Percentiles rank a stretch among this genome's conserved stretches.
Conservation (phyloP, 2,113 vertebrate genomes). For the Quiscalus mexicanus region DNA sequence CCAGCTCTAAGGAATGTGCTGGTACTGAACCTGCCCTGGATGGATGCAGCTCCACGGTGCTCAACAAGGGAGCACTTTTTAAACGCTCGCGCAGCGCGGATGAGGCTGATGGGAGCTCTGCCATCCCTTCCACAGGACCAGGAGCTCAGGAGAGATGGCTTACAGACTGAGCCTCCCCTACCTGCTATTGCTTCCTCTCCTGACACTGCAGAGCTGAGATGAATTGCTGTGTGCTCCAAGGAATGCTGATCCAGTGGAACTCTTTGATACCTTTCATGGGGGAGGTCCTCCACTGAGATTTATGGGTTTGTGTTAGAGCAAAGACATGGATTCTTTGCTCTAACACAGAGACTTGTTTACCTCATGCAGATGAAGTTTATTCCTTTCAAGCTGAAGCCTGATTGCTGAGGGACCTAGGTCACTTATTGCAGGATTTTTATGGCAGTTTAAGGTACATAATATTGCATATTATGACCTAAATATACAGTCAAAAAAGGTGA, state of each 20-base stretch:
- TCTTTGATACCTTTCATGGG: no score
- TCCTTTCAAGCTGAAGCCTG: neutral
- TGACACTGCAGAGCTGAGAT: neutral
- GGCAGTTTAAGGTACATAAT: neutral
- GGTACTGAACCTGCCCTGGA: neutral
- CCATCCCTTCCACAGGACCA: neutral
- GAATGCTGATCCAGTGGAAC: neutral
- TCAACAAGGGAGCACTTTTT: neutral
- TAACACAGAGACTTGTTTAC: neutral
- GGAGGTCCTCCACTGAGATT: neutral
- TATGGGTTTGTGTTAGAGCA: neutral
- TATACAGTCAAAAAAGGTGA: neutral
- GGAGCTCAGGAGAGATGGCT: neutral
- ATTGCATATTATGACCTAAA: neutral
- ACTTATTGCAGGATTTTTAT: neutral
- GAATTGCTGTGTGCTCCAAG: neutral
- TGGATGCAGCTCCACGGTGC: rapidly evolving
- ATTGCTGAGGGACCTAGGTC: neutral
- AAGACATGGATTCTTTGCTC: no score
- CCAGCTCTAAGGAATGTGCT: neutral
- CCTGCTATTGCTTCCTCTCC: neutral
- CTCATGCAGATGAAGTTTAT: neutral
- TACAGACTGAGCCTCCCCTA: neutral
- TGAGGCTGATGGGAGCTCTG: neutral
- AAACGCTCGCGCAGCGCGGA: neutral